Evolutionary conservation across 2,888 invertebrate species (phyloP), one percentile per base, ranked within the genome.

Genomic region (Chalcis sispes): DNA sequence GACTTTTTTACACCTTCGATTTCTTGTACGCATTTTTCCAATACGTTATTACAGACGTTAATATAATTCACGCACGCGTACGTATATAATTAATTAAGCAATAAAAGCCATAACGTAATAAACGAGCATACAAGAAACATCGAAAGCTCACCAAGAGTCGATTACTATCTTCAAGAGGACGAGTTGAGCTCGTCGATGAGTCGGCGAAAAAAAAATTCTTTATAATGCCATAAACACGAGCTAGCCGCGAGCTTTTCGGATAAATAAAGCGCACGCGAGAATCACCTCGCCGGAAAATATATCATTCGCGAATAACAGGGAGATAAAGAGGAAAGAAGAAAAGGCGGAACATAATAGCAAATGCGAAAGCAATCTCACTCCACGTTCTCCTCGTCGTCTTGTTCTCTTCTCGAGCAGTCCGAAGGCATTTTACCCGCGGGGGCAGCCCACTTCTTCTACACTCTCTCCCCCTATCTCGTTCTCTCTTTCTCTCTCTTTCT

Each of bases 301-400:
- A 65, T 72, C 65, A 56, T 50, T 46, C 46, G 71, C 23, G 66
- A 1, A 27, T 32, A 10, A 42, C 23, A 32, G 58, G 32, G 15
- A 42, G 27, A 5, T n/a, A 42, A 1, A 8, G 20, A 23, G 13
- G 27, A n/a, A 15, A n/a, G n/a, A n/a, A 20, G 2, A 65, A 56
- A 65, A 71, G 73, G 67, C 65, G 61, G 67, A 78, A 76, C n/a
- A n/a, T 79, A 76, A 78, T 79, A 74, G 59, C 66, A 62, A 65
- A 52, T 72, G 76, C 75, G 58, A 65, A 65, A 65, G 65, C 65
- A 52, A 65, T 65, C 65, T 65, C 50, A n/a, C n/a, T 15, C 20
- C 42, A 20, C 10, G 4, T 10, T 50, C 50, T 27, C 13, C 23
- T 50, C 36, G 15, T 61, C 48, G 32, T 61, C 42, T 46, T 42